A percentile compares a stretch with the other conserved stretches of the same genome.
Conservation (phyloP, 2,888 invertebrate species). For the Caenorhabditis virilis region DNA sequence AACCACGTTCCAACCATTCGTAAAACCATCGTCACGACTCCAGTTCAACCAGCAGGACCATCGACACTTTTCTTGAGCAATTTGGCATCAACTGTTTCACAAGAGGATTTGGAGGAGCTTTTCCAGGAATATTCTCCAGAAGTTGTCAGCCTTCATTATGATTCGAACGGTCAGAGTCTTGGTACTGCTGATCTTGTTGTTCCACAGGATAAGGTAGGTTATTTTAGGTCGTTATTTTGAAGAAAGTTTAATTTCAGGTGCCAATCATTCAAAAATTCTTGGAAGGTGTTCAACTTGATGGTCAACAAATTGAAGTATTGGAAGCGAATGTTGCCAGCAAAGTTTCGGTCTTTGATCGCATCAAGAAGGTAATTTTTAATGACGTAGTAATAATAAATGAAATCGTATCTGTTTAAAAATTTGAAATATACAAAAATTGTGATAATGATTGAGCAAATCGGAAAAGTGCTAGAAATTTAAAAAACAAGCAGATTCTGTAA, state of each 20-base stretch:
- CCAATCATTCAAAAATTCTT: constrained; percentile 24
- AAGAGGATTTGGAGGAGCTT: constrained; percentile 36
- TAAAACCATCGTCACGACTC: constrained; percentile 6
- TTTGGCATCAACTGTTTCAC: constrained; percentile 22
- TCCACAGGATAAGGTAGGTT: not conserved
- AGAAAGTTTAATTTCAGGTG: constrained; percentile 9
- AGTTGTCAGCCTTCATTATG: constrained; percentile 30
- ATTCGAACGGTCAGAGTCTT: constrained; percentile 12
- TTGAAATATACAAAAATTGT: too few relatives aligned
- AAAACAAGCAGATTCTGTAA: too few relatives aligned
- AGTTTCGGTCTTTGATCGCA: constrained; percentile 33
- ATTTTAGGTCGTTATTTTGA: not conserved
- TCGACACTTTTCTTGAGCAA: constrained; percentile 34
- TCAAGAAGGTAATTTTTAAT: constrained; percentile 40
- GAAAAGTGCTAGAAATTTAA: too few relatives aligned
- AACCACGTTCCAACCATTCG: constrained; percentile 2
- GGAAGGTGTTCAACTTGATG: constrained; percentile 34
- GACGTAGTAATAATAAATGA: too few relatives aligned
- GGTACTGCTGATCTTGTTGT: constrained; percentile 33
- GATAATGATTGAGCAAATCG: too few relatives aligned
- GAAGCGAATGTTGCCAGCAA: constrained; percentile 25
- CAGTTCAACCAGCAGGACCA: constrained; percentile 11
- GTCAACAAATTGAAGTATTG: constrained; percentile 27
- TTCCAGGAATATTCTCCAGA: constrained; percentile 27
- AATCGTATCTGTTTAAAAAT: too few relatives aligned